Percentiles rank a stretch among this genome's conserved stretches.
Evolutionary conservation across 2,113 vertebrate genomes (phyloP).

Genomic region (Xiphophorus hellerii): DNA sequence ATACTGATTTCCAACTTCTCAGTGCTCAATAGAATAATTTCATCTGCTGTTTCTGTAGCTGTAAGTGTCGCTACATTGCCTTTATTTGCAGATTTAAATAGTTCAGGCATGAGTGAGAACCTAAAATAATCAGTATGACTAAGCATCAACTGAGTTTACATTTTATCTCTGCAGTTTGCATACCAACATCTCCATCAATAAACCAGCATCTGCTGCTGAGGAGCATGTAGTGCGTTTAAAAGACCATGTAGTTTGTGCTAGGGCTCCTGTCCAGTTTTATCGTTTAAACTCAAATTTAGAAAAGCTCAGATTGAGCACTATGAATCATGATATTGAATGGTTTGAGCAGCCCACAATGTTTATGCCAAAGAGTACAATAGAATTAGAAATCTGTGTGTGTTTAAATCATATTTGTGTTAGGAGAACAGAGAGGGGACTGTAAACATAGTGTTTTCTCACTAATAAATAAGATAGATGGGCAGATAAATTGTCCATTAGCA

Average conservation of each 20-base stretch:
- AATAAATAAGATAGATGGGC: conserved; percentile 74
- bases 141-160: not conserved
- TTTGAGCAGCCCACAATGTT: not conserved
- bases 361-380: not conserved
- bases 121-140: conserved; percentile 7
- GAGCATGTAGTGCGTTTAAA: not conserved
- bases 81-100: conserved; percentile 5
- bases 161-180: not conserved
- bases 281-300: not conserved
- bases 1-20: not conserved
- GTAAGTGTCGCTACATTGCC: not conserved
- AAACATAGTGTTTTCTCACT: conserved; percentile 43
- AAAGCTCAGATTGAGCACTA: not conserved
- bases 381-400: conserved; percentile 10
- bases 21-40: not conserved
- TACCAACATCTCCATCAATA: not conserved
- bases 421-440: conserved; percentile 28
- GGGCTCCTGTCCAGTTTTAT: not conserved
- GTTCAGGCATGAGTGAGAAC: conserved; percentile 10
- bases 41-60: not conserved
- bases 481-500: conserved; percentile 53
- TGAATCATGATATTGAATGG: not conserved
- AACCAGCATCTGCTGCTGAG: not conserved
- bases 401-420: conserved; percentile 44
- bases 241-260: not conserved